phyloP scores from a whole-genome alignment of 2,797 vertebrate genomes.

The Pangasius mekongensis region DNA sequence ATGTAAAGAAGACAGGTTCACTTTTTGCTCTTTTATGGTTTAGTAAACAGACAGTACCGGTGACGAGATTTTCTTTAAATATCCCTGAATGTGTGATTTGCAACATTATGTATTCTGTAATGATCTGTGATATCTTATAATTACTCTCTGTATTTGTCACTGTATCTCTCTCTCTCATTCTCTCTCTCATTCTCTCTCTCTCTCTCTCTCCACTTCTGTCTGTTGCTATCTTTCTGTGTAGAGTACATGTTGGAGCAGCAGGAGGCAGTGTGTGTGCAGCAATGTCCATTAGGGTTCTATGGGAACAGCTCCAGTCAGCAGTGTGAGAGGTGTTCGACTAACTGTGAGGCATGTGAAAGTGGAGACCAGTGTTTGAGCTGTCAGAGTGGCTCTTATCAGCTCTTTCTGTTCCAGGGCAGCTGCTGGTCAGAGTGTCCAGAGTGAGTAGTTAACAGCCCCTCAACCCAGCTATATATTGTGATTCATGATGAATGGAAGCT shows the following conservation, averaged over 20 bases:
- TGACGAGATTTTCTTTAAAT: not conserved
- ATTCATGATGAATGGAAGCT: not conserved
- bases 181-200: not conserved
- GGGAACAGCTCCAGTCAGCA: constrained; percentile 71
- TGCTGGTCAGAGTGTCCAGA: constrained; percentile 82
- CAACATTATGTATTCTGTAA: not conserved
- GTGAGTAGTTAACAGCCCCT: constrained; percentile 65
- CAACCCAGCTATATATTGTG: not conserved
- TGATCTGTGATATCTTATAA: not conserved
- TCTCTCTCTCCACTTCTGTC: not conserved
- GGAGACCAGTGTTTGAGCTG: constrained; percentile 77
- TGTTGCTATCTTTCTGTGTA: constrained; percentile 42
- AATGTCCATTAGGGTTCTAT: constrained; percentile 73
- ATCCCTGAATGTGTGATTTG: not conserved
- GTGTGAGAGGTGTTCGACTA: constrained; percentile 79
- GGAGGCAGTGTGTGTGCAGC: constrained; percentile 73
- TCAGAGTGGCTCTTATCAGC: constrained; percentile 66
- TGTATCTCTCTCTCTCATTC: not conserved
- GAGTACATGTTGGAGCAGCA: constrained; percentile 77
- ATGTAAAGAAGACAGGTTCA: not conserved
- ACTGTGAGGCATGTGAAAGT: constrained; percentile 76
- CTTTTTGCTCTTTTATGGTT: not conserved
- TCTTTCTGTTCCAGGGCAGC: constrained; percentile 76
- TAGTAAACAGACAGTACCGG: not conserved
- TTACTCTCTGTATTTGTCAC: not conserved